Base-by-base conservation (phyloP, 2,888 invertebrate genomes). In the Sphinx pinastri region DNA sequence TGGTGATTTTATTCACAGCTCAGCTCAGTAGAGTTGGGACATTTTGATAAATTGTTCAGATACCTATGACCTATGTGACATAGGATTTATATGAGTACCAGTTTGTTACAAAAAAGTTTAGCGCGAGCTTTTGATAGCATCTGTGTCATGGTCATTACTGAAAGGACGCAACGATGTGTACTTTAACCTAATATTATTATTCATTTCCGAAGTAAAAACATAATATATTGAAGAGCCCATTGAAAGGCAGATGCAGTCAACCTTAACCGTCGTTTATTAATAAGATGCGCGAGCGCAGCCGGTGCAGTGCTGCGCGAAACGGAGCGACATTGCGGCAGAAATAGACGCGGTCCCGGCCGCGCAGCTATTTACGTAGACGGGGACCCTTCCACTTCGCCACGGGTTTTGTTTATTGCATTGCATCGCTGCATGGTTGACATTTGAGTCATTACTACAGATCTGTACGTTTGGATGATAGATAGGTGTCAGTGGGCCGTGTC, bases 231-330 rank as follows among this genome's bases (percentile, higher is more conserved):
- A 38, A 38, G 38, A 38, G 38, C 5, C 38, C 38, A 38, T 38
- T 38, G 38, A 38, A 38, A 51, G 51, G 19, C 11, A 63, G 47
- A 49, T 47, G 63, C n/a, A 45, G 73, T 72, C 81, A 84, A 67
- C 84, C 84, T 81, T 84, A 70, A 52, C 51, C 59, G 75, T 74
- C 75, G 76, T 75, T 74, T 78, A 78, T 84, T 80, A 84, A 87
- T 86, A 84, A 81, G 58, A 81, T 80, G 81, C 79, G 77, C 74
- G 76, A 77, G 74, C 81, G 80, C 80, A 81, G 81, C 78, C 78
- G 77, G 74, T 73, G 72, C 70, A 78, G 73, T 75, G 77, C 71
- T 73, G 75, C 74, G 76, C 79, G 77, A 77, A 83, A 81, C 76
- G 81, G 83, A 82, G 82, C 81, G 80, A 80, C 77, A 71, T 54